Evolutionary conservation across 2,888 invertebrate genomes (phyloP).

Genomic region (Siphlonurus alternatus): DNA sequence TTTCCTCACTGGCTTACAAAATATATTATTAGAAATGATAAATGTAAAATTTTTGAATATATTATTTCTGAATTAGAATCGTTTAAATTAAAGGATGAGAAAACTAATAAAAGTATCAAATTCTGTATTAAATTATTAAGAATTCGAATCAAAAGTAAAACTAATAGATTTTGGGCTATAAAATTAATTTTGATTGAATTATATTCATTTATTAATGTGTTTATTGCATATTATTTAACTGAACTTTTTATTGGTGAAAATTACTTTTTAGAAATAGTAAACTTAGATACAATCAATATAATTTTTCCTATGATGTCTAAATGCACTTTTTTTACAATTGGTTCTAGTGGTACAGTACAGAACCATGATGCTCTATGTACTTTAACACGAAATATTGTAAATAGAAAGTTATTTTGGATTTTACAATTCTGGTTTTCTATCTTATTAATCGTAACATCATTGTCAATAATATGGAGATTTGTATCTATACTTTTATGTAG

Average conservation of each 20-base stretch:
- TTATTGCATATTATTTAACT: conserved; percentile 36
- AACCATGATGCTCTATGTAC: conserved; percentile 79
- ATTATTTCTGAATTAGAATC: not conserved
- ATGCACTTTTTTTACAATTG: conserved; percentile 78
- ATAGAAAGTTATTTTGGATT: conserved; percentile 77
- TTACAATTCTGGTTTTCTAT: conserved; percentile 78
- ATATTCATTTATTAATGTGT: not conserved
- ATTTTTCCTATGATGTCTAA: conserved; percentile 84
- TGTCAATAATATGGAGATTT: conserved; percentile 27
- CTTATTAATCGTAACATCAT: conserved; percentile 48
- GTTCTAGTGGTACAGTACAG: conserved; percentile 70
- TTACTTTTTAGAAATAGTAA: conserved; percentile 53
- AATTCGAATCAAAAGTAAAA: not conserved
- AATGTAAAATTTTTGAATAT: not conserved
- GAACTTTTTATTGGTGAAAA: conserved; percentile 59
- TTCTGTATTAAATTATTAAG: not conserved
- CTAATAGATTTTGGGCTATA: not conserved
- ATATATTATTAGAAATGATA: not conserved
- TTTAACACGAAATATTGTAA: conserved; percentile 78
- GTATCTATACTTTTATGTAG: not conserved
- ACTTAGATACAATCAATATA: conserved; percentile 50
- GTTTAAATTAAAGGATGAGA: not conserved
- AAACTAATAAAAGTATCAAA: not conserved
- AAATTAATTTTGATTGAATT: not conserved
- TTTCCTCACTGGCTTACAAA: not conserved